Percentiles rank a stretch among this genome's conserved stretches.
phyloP scores from a whole-genome alignment of 2,797 vertebrate genomes.

The Pristis pectinata region DNA sequence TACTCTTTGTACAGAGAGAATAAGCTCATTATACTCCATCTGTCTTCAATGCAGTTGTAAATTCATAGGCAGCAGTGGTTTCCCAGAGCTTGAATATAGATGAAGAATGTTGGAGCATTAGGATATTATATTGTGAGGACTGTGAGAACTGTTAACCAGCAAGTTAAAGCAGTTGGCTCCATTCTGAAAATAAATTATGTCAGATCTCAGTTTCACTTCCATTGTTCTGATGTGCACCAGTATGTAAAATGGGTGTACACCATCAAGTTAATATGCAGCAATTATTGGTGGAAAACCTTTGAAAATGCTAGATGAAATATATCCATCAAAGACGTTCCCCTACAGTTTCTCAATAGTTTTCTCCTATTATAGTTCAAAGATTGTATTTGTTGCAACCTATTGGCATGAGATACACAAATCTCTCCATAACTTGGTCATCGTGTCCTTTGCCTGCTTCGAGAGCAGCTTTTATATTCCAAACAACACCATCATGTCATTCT shows the following conservation, averaged over 20 bases:
- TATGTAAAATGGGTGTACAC: too few species aligned
- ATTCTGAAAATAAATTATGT: neutral
- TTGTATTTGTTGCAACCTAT: neutral
- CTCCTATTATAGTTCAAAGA: neutral
- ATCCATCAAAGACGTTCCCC: neutral
- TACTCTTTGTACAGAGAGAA: too few species aligned
- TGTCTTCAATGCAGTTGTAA: neutral
- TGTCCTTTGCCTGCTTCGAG: neutral
- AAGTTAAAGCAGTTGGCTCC: neutral
- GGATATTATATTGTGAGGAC: neutral
- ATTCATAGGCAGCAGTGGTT: neutral
- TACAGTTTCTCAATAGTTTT: neutral
- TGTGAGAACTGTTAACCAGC: too few species aligned
- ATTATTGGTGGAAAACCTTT: neutral
- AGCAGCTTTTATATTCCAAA: neutral
- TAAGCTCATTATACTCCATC: too few species aligned
- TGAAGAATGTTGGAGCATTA: neutral
- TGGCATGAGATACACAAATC: neutral
- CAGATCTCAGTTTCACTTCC: neutral
- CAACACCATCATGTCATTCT: neutral
- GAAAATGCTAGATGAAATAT: neutral
- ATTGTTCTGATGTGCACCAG: neutral
- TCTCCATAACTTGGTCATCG: neutral
- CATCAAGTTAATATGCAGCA: neutral
- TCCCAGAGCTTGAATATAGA: neutral